Percentiles rank a stretch among this genome's conserved stretches.
phyloP scores from a whole-genome alignment of 1,140 invertebrate species.

The Colletes gigas region DNA sequence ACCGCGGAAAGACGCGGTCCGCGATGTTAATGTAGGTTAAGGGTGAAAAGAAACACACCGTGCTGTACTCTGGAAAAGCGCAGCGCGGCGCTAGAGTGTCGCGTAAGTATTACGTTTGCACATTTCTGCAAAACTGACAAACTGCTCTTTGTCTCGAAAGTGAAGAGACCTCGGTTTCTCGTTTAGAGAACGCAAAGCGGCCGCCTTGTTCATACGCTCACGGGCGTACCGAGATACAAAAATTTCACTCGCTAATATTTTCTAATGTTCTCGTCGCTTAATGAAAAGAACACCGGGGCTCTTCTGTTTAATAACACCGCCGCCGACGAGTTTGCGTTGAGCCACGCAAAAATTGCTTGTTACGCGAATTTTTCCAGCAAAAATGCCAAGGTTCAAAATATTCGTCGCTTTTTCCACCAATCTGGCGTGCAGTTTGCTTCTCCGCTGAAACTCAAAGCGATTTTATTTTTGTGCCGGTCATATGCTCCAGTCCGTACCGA shows the following conservation, averaged over 20 bases:
- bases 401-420: background rate
- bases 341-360: background rate
- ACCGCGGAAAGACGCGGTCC: conserved; percentile 43
- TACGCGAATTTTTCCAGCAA: background rate
- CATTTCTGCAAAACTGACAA: conserved; percentile 42
- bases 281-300: conserved; percentile 33
- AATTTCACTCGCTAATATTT: conserved; percentile 16
- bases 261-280: conserved; percentile 5
- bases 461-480: background rate
- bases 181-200: conserved; percentile 22
- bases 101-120: conserved; percentile 51
- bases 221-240: conserved; percentile 15
- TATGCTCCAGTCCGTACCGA: background rate
- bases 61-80: conserved; percentile 43
- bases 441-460: background rate
- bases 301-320: background rate
- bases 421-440: background rate
- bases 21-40: conserved; percentile 65
- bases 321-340: background rate
- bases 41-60: conserved; percentile 59
- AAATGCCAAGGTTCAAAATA: background rate
- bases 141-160: conserved; percentile 51
- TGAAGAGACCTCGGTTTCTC: conserved; percentile 29
- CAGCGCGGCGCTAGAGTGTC: conserved; percentile 31
- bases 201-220: conserved; percentile 27